phyloP scores from a whole-genome alignment of 1,140 invertebrate species.

The Plutomurus gul region DNA sequence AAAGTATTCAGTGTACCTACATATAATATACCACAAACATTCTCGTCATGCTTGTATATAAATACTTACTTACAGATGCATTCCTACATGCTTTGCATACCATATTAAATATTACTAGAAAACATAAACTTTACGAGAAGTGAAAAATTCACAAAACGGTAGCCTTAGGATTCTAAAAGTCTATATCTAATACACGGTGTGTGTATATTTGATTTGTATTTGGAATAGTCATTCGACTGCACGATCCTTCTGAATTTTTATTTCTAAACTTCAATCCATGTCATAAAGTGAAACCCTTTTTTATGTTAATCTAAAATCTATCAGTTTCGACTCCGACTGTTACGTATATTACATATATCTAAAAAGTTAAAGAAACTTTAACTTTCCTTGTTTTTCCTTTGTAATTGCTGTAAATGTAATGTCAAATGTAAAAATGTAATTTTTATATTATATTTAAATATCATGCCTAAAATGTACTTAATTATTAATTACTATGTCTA shows the following conservation, averaged over 20 bases:
- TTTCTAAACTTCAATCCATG: background rate
- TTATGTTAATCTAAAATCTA: background rate
- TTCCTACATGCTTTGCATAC: background rate
- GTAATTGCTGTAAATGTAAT: background rate
- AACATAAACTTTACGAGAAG: background rate
- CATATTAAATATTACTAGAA: background rate
- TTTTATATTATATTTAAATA: background rate
- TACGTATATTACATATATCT: background rate
- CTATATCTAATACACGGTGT: no score
- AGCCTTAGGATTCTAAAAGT: no score
- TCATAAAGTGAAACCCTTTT: background rate
- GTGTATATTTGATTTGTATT: no score
- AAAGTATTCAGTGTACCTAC: no score
- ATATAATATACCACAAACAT: slow-evolving; percentile 20
- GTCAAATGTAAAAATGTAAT: slow-evolving; percentile 28
- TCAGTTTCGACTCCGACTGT: background rate
- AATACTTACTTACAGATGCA: background rate
- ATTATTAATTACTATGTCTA: slow-evolving; percentile 2
- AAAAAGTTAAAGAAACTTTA: background rate
- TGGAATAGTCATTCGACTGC: no score
- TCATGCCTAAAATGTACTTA: background rate
- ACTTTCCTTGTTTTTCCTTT: background rate
- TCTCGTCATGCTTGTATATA: slow-evolving; percentile 15
- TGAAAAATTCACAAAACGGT: no score
- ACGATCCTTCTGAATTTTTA: no score